Conservation (phyloP, 2,797 vertebrate species). For the Malacoctenus gilli region DNA sequence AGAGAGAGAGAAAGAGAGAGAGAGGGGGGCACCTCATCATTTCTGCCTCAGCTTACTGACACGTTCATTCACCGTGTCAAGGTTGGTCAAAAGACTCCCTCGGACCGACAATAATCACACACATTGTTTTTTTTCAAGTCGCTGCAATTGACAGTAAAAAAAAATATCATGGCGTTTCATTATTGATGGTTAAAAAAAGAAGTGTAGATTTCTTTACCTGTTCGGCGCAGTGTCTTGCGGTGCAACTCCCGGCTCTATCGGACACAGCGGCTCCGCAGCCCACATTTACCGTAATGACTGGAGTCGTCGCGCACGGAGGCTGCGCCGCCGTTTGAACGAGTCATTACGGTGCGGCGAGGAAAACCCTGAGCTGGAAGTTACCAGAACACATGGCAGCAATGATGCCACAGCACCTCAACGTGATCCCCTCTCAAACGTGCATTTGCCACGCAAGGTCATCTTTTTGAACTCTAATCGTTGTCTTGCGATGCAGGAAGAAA, state of each 20-base stretch:
- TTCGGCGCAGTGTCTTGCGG: conserved; percentile 74
- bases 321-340: background rate
- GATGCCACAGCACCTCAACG: too few species aligned
- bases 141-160: too few species aligned
- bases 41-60: conserved; percentile 53
- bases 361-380: too few species aligned
- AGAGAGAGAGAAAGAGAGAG: too few species aligned
- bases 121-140: background rate
- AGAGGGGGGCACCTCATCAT: conserved; percentile 58
- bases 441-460: too few species aligned
- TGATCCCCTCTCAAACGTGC: too few species aligned
- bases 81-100: background rate
- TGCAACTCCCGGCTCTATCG: conserved; percentile 68
- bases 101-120: background rate
- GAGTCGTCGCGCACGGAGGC: background rate
- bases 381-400: too few species aligned
- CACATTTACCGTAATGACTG: conserved; percentile 75
- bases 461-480: too few species aligned
- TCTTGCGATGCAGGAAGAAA: too few species aligned
- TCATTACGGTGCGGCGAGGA: conserved; percentile 45
- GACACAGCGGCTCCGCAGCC: conserved; percentile 65
- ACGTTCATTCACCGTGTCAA: conserved; percentile 16
- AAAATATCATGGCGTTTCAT: too few species aligned
- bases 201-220: conserved; percentile 79
- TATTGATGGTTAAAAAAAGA: too few species aligned